These are phyloP conservation scores for Dichetophora obliterata DNA, from an alignment of 2,888 invertebrate species.

Conservation along the genomic window DNA sequence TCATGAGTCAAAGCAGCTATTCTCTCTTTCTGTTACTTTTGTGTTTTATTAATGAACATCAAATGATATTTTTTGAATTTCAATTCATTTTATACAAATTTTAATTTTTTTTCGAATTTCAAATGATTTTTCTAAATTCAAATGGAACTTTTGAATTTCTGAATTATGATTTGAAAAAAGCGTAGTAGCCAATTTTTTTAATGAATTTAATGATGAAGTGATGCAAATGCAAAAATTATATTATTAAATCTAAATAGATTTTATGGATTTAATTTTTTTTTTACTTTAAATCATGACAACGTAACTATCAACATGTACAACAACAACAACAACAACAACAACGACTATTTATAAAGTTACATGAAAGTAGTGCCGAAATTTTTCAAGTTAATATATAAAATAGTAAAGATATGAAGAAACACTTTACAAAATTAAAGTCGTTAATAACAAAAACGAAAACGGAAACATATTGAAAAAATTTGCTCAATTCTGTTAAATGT, in stretches of 20 bases:
- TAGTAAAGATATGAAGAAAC: constrained; percentile 35
- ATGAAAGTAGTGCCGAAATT: constrained; percentile 30
- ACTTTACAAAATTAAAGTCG: constrained; percentile 35
- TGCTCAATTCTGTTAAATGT: constrained; percentile 11
- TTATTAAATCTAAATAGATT: constrained; percentile 16
- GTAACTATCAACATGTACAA: constrained; percentile 50
- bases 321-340: constrained; percentile 64
- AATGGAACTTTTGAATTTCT: too few species aligned
- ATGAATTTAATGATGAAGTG: constrained; percentile 4
- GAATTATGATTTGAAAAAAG: too few species aligned
- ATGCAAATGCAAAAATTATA: constrained; percentile 11
- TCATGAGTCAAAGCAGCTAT: too few species aligned
- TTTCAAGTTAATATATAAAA: constrained; percentile 19
- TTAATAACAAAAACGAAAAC: constrained; percentile 6
- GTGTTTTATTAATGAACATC: too few species aligned
- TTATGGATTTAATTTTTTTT: background rate
- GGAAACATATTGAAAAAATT: constrained; percentile 1
- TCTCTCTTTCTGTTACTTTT: too few species aligned
- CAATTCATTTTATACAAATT: too few species aligned
- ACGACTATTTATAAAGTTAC: constrained; percentile 34
- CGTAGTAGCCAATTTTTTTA: too few species aligned
- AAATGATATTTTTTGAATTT: too few species aligned
- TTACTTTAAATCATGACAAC: constrained; percentile 1
- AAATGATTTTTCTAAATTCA: too few species aligned
- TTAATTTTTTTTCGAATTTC: too few species aligned